Evolutionary conservation across 92 coral and sea anemone genomes (phyloP).

Genomic region (Parazoanthus darwini): DNA sequence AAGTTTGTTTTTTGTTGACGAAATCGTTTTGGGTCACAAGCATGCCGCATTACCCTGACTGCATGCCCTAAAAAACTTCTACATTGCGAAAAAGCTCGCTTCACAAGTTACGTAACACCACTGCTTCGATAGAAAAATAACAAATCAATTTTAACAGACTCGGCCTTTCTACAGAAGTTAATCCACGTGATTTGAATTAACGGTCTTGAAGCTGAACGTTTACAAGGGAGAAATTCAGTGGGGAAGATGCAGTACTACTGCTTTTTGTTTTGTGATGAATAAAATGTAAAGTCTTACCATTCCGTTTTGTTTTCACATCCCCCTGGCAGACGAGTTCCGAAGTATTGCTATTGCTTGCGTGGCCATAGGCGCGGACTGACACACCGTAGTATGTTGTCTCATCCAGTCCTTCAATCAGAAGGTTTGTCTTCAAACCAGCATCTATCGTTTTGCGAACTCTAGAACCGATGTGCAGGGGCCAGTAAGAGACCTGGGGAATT

Average conservation of each 20-base stretch:
- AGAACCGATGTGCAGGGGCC: neutral
- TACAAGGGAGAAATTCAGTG: too few species aligned
- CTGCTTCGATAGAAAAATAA: too few species aligned
- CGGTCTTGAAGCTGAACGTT: neutral
- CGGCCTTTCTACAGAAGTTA: too few species aligned
- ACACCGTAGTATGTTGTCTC: constrained; percentile 20
- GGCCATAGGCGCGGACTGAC: constrained; percentile 22
- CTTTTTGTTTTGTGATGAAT: neutral
- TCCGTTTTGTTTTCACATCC: constrained; percentile 21
- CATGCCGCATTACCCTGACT: too few species aligned
- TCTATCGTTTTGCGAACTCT: neutral
- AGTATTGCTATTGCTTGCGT: neutral
- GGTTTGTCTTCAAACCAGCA: neutral
- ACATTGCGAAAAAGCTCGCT: too few species aligned
- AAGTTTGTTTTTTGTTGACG: too few species aligned
- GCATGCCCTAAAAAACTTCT: too few species aligned
- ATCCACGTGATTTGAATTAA: neutral
- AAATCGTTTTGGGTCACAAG: too few species aligned
- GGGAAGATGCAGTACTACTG: neutral
- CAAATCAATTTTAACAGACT: too few species aligned
- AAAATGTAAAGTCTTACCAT: neutral
- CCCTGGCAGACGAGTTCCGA: constrained; percentile 13
- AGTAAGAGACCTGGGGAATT: neutral
- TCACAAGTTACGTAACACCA: too few species aligned
- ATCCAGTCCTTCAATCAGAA: neutral